Conservation (phyloP, 2,113 vertebrate species). For the Ceyx margarethae region DNA sequence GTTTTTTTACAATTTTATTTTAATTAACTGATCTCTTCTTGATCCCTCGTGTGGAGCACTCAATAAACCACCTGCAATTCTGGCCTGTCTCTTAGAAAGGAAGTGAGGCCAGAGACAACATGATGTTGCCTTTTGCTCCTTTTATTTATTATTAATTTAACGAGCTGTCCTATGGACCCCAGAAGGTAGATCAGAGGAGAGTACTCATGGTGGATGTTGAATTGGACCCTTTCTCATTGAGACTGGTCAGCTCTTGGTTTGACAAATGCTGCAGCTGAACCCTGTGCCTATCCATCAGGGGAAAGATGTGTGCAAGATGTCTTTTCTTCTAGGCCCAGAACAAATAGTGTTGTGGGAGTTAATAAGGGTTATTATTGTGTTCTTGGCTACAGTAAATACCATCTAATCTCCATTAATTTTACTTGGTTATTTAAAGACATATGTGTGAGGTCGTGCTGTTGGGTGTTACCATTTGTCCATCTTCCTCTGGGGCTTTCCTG, state of each 20-base stretch:
- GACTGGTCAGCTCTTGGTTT: background rate
- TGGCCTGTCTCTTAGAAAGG: background rate
- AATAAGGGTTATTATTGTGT: background rate
- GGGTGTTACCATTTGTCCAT: background rate
- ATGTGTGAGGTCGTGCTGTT: background rate
- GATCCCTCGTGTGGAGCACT: background rate
- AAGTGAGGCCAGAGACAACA: background rate
- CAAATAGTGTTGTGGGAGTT: background rate
- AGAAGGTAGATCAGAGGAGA: background rate
- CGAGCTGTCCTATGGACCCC: background rate
- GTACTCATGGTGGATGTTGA: background rate
- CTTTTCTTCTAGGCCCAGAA: background rate
- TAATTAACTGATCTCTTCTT: slow-evolving; percentile 39
- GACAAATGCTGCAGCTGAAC: background rate
- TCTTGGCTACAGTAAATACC: background rate
- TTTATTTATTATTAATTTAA: background rate
- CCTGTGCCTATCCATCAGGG: background rate
- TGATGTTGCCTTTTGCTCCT: background rate
- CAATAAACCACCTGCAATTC: background rate
- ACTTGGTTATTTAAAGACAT: background rate
- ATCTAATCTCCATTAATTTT: background rate
- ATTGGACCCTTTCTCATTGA: background rate
- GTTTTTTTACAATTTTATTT: background rate
- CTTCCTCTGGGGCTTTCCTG: background rate
- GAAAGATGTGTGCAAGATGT: background rate